Base-by-base conservation (phyloP, 2,888 invertebrate genomes). In the Charanyca ferruginea region DNA sequence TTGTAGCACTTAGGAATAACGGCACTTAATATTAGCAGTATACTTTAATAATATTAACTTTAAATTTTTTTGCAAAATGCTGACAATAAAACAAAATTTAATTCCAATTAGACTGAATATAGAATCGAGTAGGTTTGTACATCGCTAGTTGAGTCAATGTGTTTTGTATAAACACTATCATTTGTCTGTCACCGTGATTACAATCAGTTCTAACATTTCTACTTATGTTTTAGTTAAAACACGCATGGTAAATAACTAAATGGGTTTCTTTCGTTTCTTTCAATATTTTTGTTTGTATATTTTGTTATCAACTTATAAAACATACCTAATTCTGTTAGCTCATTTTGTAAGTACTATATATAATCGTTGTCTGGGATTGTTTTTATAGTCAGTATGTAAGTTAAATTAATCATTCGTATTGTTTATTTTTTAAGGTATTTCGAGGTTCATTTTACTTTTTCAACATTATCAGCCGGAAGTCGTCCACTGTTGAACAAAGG, bases 111-210 rank as follows among this genome's bases (percentile, higher is more conserved):
- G 13, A 32, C 18, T 51, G 38, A 53, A 55, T 47, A 55, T 18
- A 35, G 58, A 59, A 54, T 52, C 22, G 55, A 58, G 65, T 38
- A 54, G 49, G 58, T 77, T 73, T 77, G 73, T 77, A 52, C 35
- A 38, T 73, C 73, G 59, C 77, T 73, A 73, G 54, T 59, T 25
- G 13, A 77, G 64, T 72, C 59, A 48, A 72, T 35, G 42, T 71
- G 72, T 59, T 77, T 32, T 5, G 16, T 38, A 28, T 52, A 51
- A 47, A 54, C 32, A 18, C 58, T 59, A 59, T 73, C 13, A 77
- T 77, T 61, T 72, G 13, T 77, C 1, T 57, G 52, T 61, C 51
- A 55, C 1, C 23, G 25, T 41, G 53, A 73, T 77, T 54, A 77
- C 53, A 41, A 64, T 58, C 77, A 41, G 47, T 77, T 51, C 45